Percentiles rank a stretch among this genome's conserved stretches.
Evolutionary conservation across 2,888 invertebrate genomes (phyloP).

Genomic region (Ornithoptera priamus): DNA sequence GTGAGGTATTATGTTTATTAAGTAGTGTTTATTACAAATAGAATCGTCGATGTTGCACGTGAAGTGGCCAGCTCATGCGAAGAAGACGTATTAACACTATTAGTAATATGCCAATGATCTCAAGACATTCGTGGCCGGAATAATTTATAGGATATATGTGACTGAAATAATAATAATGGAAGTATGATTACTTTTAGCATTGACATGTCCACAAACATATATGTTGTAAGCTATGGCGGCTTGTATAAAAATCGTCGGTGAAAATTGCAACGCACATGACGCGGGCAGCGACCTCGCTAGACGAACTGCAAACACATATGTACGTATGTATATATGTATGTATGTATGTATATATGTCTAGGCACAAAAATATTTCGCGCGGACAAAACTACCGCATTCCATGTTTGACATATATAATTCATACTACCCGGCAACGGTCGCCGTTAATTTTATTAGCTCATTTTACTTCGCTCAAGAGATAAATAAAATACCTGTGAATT

Average conservation of each 20-base stretch:
- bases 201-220: background rate
- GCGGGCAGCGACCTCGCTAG: conserved; percentile 50
- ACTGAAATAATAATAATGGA: conserved; percentile 22
- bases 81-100: conserved; percentile 38
- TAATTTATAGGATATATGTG: conserved; percentile 13
- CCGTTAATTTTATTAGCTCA: no score
- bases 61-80: conserved; percentile 12
- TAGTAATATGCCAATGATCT: conserved; percentile 51
- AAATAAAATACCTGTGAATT: no score
- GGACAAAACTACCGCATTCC: conserved; percentile 41
- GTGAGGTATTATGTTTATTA: conserved; percentile 17
- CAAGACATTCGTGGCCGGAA: conserved; percentile 40
- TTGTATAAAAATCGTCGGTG: conserved; percentile 28
- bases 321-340: background rate
- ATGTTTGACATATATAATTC: no score
- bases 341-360: conserved; percentile 10
- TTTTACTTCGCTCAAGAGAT: no score
- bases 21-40: conserved; percentile 10
- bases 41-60: conserved; percentile 12
- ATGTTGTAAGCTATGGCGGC: conserved; percentile 24
- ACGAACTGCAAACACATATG: conserved; percentile 42
- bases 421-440: no score
- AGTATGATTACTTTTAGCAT: conserved; percentile 8
- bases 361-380: conserved; percentile 46
- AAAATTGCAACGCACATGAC: conserved; percentile 41